A percentile compares a stretch with the other conserved stretches of the same genome.
phyloP scores from a whole-genome alignment of 2,797 vertebrate species.

The Gymnocypris eckloni region DNA sequence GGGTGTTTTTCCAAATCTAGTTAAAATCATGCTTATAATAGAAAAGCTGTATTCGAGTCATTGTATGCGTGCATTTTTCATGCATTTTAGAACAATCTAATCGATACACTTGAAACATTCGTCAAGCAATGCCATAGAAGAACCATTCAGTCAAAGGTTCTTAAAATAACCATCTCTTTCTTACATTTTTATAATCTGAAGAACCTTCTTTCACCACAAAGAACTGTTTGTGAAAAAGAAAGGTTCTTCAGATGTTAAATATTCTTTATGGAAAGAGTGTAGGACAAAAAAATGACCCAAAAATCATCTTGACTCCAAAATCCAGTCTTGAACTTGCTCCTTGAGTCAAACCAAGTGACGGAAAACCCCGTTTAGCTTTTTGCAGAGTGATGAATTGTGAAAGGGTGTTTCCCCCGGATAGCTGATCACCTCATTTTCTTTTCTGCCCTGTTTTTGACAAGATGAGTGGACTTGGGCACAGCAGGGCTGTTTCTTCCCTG shows the following conservation, averaged over 20 bases:
- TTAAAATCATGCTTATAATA: not conserved
- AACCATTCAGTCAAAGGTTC: too few relatives aligned
- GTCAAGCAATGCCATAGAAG: too few relatives aligned
- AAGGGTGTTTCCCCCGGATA: conserved; percentile 36
- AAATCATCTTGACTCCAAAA: not conserved
- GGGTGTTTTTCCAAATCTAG: not conserved
- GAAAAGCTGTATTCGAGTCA: not conserved
- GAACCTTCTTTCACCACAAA: too few relatives aligned
- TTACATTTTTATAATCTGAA: too few relatives aligned
- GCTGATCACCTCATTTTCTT: conserved; percentile 44
- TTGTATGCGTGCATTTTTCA: not conserved
- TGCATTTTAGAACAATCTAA: not conserved
- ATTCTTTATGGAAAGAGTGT: too few relatives aligned
- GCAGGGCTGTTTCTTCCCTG: conserved; percentile 48
- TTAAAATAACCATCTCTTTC: too few relatives aligned
- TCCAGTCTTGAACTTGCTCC: not conserved
- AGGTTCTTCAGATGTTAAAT: too few relatives aligned
- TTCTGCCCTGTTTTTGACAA: conserved; percentile 48
- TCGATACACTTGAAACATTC: too few relatives aligned
- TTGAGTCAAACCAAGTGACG: conserved; percentile 1
- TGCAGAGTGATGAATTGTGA: conserved; percentile 44
- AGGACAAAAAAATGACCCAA: not conserved
- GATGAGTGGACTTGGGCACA: conserved; percentile 38
- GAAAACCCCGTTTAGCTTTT: conserved; percentile 40
- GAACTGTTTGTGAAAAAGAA: too few relatives aligned